These are phyloP conservation scores for Hypercompe scribonia DNA, from an alignment of 2,888 invertebrate genomes.

Conservation along the genomic window DNA sequence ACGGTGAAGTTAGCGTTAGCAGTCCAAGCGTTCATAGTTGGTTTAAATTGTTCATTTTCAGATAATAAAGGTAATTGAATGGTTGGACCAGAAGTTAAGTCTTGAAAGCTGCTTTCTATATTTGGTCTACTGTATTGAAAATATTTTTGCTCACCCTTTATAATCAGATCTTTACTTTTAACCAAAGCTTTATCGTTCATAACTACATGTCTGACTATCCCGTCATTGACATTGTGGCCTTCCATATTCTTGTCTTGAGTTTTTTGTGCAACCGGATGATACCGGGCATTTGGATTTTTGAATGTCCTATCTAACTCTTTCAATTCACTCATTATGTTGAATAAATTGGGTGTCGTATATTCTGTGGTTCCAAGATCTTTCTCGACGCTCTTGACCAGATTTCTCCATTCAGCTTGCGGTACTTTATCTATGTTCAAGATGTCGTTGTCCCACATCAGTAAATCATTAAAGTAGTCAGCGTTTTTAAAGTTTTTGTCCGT, in stretches of 20 bases:
- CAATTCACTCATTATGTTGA: conserved; percentile 43
- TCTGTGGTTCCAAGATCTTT: conserved; percentile 4
- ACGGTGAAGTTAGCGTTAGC: not conserved
- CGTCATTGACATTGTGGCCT: not conserved
- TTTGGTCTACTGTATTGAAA: conserved; percentile 34
- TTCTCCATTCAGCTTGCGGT: conserved; percentile 44
- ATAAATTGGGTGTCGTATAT: conserved; percentile 43
- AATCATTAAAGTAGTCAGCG: conserved; percentile 63
- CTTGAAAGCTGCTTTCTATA: not conserved
- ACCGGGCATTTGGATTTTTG: not conserved
- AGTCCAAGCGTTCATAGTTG: not conserved
- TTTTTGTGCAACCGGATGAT: not conserved
- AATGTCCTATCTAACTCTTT: conserved; percentile 20
- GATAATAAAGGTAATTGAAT: not conserved
- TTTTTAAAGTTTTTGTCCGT: not conserved
- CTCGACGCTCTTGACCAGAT: conserved; percentile 43
- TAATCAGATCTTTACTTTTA: conserved; percentile 34
- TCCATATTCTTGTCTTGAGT: not conserved
- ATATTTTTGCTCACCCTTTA: conserved; percentile 46
- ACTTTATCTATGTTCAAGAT: conserved; percentile 55
- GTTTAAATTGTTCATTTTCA: not conserved
- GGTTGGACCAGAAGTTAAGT: not conserved
- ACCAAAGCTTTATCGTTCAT: conserved; percentile 42
- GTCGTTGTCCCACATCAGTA: conserved; percentile 65
- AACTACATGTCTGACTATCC: conserved; percentile 27